Evolutionary conservation across 2,888 invertebrate genomes (phyloP).

Genomic region (Holacanthella duospinosa): DNA sequence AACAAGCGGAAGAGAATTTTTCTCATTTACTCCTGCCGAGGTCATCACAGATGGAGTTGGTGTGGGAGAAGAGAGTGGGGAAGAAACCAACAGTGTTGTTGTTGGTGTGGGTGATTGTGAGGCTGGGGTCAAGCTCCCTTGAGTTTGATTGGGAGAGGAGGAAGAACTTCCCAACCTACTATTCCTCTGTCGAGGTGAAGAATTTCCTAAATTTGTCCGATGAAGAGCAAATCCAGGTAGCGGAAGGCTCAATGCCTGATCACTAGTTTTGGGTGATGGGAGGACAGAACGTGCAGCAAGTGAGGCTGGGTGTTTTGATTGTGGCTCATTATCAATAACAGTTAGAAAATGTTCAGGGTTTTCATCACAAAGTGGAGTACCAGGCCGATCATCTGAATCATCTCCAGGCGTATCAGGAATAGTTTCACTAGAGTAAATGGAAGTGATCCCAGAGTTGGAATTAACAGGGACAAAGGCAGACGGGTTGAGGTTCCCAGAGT

Average conservation of each 20-base stretch:
- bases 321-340: neutral
- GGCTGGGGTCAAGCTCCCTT: neutral
- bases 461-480: conserved; percentile 1
- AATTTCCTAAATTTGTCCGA: neutral
- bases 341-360: conserved; percentile 55
- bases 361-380: conserved; percentile 75
- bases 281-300: too few relatives aligned
- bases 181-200: neutral
- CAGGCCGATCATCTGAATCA: conserved; percentile 57
- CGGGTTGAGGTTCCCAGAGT: conserved; percentile 27
- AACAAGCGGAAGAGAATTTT: neutral
- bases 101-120: too few relatives aligned
- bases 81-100: neutral
- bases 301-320: neutral
- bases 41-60: neutral
- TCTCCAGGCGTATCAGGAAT: conserved; percentile 4
- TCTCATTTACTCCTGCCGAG: neutral
- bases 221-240: conserved; percentile 72
- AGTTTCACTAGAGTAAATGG: conserved; percentile 5
- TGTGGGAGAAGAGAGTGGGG: conserved; percentile 17
- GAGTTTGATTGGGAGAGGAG: neutral
- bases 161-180: neutral
- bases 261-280: too few relatives aligned
- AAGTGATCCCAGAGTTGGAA: conserved; percentile 25
- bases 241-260: conserved; percentile 67